Percentiles rank a stretch among this genome's conserved stretches.
Conservation (phyloP, 2,888 invertebrate genomes). For the Parascotia fuliginaria region DNA sequence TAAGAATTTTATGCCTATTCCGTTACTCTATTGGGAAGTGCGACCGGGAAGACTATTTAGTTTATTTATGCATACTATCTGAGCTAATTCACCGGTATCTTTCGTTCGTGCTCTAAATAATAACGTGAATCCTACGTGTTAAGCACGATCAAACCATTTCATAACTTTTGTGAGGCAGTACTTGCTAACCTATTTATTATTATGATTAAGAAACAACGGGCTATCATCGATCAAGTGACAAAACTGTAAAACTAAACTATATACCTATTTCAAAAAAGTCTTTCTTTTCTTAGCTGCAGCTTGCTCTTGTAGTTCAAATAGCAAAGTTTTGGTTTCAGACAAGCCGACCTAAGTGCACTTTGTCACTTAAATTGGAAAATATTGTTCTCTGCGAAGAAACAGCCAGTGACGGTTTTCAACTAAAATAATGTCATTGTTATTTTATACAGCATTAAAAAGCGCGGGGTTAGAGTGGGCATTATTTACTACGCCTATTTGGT, state of each 20-base stretch:
- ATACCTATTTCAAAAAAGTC: conserved; percentile 58
- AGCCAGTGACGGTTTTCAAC: conserved; percentile 61
- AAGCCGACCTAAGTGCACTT: conserved; percentile 83
- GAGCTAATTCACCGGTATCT: too few relatives aligned
- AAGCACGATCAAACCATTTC: too few relatives aligned
- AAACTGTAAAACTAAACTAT: conserved; percentile 39
- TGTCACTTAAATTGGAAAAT: conserved; percentile 85
- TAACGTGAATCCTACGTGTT: too few relatives aligned
- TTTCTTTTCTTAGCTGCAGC: conserved; percentile 58
- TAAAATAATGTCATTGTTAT: conserved; percentile 58
- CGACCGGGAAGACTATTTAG: too few relatives aligned
- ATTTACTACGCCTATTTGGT: conserved; percentile 28
- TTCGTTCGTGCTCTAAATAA: too few relatives aligned
- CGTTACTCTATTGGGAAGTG: too few relatives aligned
- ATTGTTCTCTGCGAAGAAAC: conserved; percentile 76
- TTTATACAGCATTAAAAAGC: conserved; percentile 51
- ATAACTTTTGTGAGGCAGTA: too few relatives aligned
- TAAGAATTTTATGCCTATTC: too few relatives aligned
- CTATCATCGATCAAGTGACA: conserved; percentile 12
- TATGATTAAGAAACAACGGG: too few relatives aligned
- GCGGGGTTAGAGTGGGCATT: conserved; percentile 22
- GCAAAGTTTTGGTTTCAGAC: conserved; percentile 83
- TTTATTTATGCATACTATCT: too few relatives aligned
- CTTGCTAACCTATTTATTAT: too few relatives aligned
- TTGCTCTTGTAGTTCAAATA: conserved; percentile 78